Evolutionary conservation across 64 coral and sea anemone species (phyloP).

Genomic region (Pachyseris speciosa): DNA sequence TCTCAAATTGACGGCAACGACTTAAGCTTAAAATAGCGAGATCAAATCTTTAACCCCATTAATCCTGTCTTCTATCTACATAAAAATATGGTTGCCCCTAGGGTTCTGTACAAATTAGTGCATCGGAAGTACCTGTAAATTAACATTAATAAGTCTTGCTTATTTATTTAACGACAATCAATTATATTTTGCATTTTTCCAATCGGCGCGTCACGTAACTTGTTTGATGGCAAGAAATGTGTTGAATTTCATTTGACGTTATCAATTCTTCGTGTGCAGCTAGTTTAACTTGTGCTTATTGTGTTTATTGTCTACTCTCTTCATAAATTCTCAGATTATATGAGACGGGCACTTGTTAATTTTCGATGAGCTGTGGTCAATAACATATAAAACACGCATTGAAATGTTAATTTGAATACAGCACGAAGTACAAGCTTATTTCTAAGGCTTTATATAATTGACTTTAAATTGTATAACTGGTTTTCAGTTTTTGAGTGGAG

Average conservation of each 20-base stretch:
- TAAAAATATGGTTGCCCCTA: no score
- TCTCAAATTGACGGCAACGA: background rate
- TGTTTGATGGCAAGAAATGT: background rate
- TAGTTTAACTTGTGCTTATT: background rate
- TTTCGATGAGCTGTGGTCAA: conserved; percentile 19
- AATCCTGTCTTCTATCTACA: background rate
- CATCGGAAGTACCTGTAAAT: conserved; percentile 22
- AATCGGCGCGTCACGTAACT: background rate
- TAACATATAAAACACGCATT: background rate
- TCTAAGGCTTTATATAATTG: no score
- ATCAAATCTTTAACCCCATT: background rate
- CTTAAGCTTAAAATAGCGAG: background rate
- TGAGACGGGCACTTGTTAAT: background rate
- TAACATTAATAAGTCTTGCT: no score
- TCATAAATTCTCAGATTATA: background rate
- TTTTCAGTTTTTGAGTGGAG: no score
- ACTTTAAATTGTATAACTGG: no score
- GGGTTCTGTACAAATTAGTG: conserved; percentile 15
- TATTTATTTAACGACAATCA: conserved; percentile 40
- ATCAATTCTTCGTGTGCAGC: background rate
- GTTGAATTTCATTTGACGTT: background rate
- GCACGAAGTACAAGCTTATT: no score
- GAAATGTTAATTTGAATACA: background rate
- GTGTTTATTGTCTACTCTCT: background rate
- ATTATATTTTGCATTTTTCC: conserved; percentile 10